Evolutionary conservation across 2,888 invertebrate species (phyloP).

Genomic region (Protophormia terraenovae): DNA sequence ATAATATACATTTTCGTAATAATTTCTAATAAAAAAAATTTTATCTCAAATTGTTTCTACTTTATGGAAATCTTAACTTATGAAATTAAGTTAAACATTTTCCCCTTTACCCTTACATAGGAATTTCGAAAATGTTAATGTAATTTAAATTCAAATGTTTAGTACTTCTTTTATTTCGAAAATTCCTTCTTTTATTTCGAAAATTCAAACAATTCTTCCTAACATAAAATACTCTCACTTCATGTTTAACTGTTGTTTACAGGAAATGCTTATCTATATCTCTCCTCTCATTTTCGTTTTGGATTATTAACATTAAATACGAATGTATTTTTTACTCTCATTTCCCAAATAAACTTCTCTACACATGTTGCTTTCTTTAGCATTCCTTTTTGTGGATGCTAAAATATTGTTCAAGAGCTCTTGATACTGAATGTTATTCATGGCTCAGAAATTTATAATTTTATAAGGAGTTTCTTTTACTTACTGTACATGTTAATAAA

Average conservation of each 20-base stretch:
- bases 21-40: background rate
- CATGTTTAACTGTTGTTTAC: background rate
- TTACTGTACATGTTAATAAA: background rate
- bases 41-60: background rate
- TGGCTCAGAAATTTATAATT: background rate
- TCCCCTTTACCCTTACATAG: background rate
- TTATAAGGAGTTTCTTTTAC: conserved; percentile 3
- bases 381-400: conserved; percentile 21
- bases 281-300: background rate
- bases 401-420: background rate
- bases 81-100: background rate
- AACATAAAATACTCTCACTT: background rate
- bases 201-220: background rate
- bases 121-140: background rate
- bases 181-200: no score
- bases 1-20: background rate
- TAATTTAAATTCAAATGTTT: no score
- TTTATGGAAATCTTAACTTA: background rate
- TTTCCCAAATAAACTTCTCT: background rate
- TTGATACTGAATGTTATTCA: conserved; percentile 43
- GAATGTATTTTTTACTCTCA: background rate
- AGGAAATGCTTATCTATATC: background rate
- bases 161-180: no score
- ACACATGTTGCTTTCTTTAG: background rate
- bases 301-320: background rate